A percentile compares a stretch with the other conserved stretches of the same genome.
These are phyloP conservation scores for Pseudomyrmex gracilis DNA, from an alignment of 1,140 invertebrate species.

Conservation along the genomic window DNA sequence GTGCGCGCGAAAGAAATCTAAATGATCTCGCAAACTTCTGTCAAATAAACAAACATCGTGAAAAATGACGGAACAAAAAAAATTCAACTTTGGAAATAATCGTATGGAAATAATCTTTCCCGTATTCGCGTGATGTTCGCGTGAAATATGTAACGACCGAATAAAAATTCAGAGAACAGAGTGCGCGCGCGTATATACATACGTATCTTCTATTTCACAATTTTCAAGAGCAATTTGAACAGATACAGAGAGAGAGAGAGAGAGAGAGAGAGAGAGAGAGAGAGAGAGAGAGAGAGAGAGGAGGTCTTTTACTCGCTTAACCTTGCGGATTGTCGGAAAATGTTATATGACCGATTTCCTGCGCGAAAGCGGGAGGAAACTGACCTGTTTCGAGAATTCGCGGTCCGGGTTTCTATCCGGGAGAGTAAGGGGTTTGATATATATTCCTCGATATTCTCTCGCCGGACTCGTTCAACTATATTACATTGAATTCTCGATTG, in stretches of 20 bases:
- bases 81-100: no score
- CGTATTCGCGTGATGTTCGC: no score
- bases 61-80: no score
- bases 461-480: slow-evolving; percentile 43
- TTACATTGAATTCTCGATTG: slow-evolving; percentile 52
- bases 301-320: slow-evolving; percentile 11
- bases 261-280: not conserved
- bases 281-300: not conserved
- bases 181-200: no score
- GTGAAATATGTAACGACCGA: no score
- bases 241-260: not conserved
- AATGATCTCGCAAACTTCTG: no score
- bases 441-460: slow-evolving; percentile 61
- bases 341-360: slow-evolving; percentile 67
- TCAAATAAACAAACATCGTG: no score
- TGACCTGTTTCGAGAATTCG: slow-evolving; percentile 50
- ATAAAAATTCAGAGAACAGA: no score
- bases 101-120: no score
- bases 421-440: slow-evolving; percentile 55
- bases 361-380: slow-evolving; percentile 54
- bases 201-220: no score
- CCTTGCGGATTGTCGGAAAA: slow-evolving; percentile 39
- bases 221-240: no score
- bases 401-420: slow-evolving; percentile 5
- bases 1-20: no score